These are phyloP conservation scores for Charaxes varanes DNA, from an alignment of 1,140 invertebrate genomes.

Conservation along the genomic window DNA sequence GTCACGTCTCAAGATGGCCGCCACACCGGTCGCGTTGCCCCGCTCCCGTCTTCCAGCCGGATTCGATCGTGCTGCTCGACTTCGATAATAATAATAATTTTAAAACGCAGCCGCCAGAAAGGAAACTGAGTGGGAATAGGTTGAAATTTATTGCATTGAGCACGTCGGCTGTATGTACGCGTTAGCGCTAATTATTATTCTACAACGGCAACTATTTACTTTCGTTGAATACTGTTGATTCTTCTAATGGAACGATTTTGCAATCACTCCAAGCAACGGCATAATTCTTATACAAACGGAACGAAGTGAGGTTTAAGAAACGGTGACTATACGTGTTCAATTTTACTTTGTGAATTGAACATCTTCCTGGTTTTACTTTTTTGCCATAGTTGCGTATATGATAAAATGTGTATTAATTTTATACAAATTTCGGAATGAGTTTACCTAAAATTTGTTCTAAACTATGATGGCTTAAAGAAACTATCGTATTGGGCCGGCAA, in stretches of 20 bases:
- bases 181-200: slow-evolving; percentile 66
- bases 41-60: slow-evolving; percentile 58
- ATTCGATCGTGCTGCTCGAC: slow-evolving; percentile 46
- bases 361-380: too few relatives aligned
- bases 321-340: too few relatives aligned
- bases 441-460: too few relatives aligned
- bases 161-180: slow-evolving; percentile 51
- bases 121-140: slow-evolving; percentile 68
- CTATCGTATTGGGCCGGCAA: too few relatives aligned
- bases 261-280: neutral
- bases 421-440: too few relatives aligned
- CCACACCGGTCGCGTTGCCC: slow-evolving; percentile 58
- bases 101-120: slow-evolving; percentile 63
- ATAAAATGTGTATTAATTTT: too few relatives aligned
- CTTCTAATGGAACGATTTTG: slow-evolving; percentile 38
- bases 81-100: slow-evolving; percentile 60
- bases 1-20: slow-evolving; percentile 73
- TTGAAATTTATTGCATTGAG: slow-evolving; percentile 68
- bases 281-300: too few relatives aligned
- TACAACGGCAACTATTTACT: slow-evolving; percentile 66
- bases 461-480: too few relatives aligned
- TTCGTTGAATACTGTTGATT: slow-evolving; percentile 60
- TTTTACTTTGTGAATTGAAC: too few relatives aligned
- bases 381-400: too few relatives aligned
- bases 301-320: too few relatives aligned